phyloP scores from a whole-genome alignment of 1,140 invertebrate genomes.

The Drosophila rhopaloa region DNA sequence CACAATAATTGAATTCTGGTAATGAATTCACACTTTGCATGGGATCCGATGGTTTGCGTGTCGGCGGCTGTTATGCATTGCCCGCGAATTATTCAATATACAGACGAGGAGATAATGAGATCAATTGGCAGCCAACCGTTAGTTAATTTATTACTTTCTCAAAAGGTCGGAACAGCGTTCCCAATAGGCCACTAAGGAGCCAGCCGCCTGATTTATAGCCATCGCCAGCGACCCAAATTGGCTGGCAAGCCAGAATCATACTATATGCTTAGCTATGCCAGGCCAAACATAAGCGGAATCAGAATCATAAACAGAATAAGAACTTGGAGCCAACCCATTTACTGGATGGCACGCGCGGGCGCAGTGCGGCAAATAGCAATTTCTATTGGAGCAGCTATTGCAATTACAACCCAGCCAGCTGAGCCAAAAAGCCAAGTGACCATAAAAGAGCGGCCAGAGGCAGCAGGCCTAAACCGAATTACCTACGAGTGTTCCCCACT shows the following conservation, averaged over 20 bases:
- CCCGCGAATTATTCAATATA: slow-evolving; percentile 46
- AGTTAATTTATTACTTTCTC: slow-evolving; percentile 56
- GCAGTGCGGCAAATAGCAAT: slow-evolving; percentile 31
- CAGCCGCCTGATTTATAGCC: slow-evolving; percentile 42
- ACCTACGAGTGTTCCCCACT: slow-evolving; percentile 23
- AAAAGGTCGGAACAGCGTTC: slow-evolving; percentile 44
- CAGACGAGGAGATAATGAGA: slow-evolving; percentile 45
- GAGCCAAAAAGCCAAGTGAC: slow-evolving; percentile 72
- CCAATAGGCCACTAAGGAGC: slow-evolving; percentile 42
- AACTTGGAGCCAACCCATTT: slow-evolving; percentile 66
- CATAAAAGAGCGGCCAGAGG: slow-evolving; percentile 59
- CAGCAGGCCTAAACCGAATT: slow-evolving; percentile 44
- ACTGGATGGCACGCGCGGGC: slow-evolving; percentile 55
- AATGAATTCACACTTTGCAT: slow-evolving; percentile 61
- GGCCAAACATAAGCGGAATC: slow-evolving; percentile 12
- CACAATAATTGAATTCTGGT: slow-evolving; percentile 33
- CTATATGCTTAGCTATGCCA: slow-evolving; percentile 27
- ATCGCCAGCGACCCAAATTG: slow-evolving; percentile 48
- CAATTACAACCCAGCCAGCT: slow-evolving; percentile 39
- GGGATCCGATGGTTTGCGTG: slow-evolving; percentile 22
- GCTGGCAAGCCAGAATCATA: slow-evolving; percentile 22
- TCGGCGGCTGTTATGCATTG: slow-evolving; percentile 30
- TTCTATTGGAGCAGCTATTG: slow-evolving; percentile 34
- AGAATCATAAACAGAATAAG: slow-evolving; percentile 26
- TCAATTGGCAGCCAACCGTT: slow-evolving; percentile 52